A percentile compares a stretch with the other conserved stretches of the same genome.
Evolutionary conservation across 2,888 invertebrate genomes (phyloP).

Genomic region (Papilio demoleus): DNA sequence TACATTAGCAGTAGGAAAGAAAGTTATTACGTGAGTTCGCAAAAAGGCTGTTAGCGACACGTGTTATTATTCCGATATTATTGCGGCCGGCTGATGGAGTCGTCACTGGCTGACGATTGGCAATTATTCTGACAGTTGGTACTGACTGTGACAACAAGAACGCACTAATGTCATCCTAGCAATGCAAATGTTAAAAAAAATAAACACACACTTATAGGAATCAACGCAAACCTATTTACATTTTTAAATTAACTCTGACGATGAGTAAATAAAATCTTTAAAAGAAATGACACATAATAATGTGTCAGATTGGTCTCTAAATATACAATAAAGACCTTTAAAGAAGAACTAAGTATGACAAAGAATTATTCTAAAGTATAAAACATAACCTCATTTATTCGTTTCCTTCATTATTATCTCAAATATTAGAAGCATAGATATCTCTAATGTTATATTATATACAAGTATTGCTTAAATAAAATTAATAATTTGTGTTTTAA

Average conservation of each 20-base stretch:
- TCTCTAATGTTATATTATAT: too few relatives aligned
- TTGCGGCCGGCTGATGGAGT: constrained; percentile 59
- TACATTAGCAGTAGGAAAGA: constrained; percentile 52
- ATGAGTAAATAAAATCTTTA: not conserved
- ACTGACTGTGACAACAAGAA: too few relatives aligned
- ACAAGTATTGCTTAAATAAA: too few relatives aligned
- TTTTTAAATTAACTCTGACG: not conserved
- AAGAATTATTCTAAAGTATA: too few relatives aligned
- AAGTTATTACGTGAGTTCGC: constrained; percentile 53
- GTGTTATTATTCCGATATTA: constrained; percentile 58
- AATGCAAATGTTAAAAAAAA: not conserved
- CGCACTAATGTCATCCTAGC: constrained; percentile 22
- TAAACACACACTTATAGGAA: not conserved
- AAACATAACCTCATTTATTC: too few relatives aligned
- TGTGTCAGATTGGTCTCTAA: too few relatives aligned
- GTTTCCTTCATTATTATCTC: too few relatives aligned
- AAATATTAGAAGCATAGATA: too few relatives aligned
- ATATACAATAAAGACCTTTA: too few relatives aligned
- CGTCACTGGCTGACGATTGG: constrained; percentile 53
- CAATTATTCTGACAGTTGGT: constrained; percentile 47
- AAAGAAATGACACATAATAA: not conserved
- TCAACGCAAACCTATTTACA: not conserved
- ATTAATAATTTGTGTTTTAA: too few relatives aligned
- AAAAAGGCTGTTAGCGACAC: constrained; percentile 60
- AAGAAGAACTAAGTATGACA: too few relatives aligned